These are phyloP conservation scores for Idaea straminata DNA, from an alignment of 2,888 invertebrate species.

Conservation along the genomic window DNA sequence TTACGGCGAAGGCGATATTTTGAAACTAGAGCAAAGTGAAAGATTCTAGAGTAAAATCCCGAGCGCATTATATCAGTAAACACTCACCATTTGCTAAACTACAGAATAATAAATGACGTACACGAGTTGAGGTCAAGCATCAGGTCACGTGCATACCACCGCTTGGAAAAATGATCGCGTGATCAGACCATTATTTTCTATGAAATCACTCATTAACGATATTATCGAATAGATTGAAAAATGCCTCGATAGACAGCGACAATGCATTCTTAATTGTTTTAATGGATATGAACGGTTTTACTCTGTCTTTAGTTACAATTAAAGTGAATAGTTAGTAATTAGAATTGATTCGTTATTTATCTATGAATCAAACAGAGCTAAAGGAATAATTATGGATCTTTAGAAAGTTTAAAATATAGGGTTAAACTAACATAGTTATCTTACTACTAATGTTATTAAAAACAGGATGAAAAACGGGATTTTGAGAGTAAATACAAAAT, in stretches of 20 bases:
- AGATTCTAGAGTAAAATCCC: too few relatives aligned
- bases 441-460: too few relatives aligned
- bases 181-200: background rate
- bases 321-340: background rate
- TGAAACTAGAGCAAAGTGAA: too few relatives aligned
- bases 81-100: background rate
- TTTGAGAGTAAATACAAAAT: too few relatives aligned
- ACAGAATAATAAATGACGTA: background rate
- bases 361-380: too few relatives aligned
- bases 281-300: background rate
- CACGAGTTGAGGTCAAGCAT: background rate
- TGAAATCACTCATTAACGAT: background rate
- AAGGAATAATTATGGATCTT: too few relatives aligned
- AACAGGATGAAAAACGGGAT: too few relatives aligned
- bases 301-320: background rate
- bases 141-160: background rate
- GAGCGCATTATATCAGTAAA: too few relatives aligned
- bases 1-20: too few relatives aligned
- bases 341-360: too few relatives aligned
- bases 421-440: too few relatives aligned
- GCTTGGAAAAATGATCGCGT: background rate
- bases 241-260: slow-evolving; percentile 23
- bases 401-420: too few relatives aligned
- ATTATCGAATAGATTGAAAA: slow-evolving; percentile 28
- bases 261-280: slow-evolving; percentile 5